phyloP scores from a whole-genome alignment of 2,113 vertebrate genomes.

The Glaucomys volans region DNA sequence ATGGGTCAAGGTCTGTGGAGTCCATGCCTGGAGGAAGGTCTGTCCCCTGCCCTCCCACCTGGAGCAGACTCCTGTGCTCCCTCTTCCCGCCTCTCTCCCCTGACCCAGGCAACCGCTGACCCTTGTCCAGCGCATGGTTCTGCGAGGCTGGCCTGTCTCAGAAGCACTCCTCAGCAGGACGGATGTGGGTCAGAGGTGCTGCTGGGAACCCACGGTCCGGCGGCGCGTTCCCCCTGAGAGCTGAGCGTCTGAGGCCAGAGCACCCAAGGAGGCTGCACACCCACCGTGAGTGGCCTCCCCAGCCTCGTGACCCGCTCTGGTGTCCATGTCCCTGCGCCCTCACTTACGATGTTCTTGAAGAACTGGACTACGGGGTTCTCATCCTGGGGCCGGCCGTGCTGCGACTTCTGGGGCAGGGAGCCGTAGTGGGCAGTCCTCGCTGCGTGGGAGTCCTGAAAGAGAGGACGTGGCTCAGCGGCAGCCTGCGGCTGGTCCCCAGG shows the following conservation, averaged over 20 bases:
- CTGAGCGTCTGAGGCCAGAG: rapidly evolving
- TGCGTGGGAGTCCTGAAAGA: slow-evolving; percentile 88
- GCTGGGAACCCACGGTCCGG: not conserved
- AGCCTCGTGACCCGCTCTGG: too few relatives aligned
- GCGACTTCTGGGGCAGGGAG: slow-evolving; percentile 93
- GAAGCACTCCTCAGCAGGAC: not conserved
- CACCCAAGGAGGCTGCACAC: too few relatives aligned
- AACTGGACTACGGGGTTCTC: slow-evolving; percentile 97
- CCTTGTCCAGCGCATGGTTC: rapidly evolving
- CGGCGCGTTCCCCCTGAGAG: not conserved
- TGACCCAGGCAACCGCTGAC: rapidly evolving
- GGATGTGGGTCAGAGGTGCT: rapidly evolving
- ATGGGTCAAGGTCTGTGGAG: rapidly evolving
- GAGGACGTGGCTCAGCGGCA: not conserved
- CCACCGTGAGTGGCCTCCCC: too few relatives aligned
- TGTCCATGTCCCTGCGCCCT: too few relatives aligned
- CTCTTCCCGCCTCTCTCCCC: rapidly evolving
- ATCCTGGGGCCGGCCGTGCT: slow-evolving; percentile 92
- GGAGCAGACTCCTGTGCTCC: too few relatives aligned
- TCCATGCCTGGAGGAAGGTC: rapidly evolving
- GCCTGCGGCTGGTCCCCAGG: too few relatives aligned
- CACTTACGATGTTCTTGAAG: slow-evolving; percentile 98
- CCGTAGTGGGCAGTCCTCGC: slow-evolving; percentile 87
- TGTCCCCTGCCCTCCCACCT: rapidly evolving
- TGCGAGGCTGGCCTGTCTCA: not conserved